Evolutionary conservation across 2,797 vertebrate species (phyloP).

Genomic region (Philypnodon macrostomus): DNA sequence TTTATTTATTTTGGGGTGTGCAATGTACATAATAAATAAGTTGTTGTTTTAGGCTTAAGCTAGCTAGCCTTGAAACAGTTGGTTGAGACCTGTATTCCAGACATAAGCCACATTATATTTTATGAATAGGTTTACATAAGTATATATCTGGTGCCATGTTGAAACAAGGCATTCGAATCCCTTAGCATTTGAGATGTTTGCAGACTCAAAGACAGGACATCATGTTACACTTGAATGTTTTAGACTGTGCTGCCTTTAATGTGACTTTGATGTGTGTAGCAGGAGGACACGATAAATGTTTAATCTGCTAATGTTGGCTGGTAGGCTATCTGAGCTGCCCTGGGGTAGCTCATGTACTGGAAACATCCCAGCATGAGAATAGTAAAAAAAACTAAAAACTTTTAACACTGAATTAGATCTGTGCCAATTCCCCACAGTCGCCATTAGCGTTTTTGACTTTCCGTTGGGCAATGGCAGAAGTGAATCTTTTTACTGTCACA

Average conservation of each 20-base stretch:
- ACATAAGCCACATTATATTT: too few species aligned
- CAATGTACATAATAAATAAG: too few species aligned
- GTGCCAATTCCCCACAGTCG: slow-evolving; percentile 26
- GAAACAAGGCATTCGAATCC: too few species aligned
- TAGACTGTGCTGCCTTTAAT: slow-evolving; percentile 17
- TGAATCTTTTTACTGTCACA: slow-evolving; percentile 27
- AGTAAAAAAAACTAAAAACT: too few species aligned
- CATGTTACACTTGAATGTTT: not conserved
- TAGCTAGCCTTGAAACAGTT: too few species aligned
- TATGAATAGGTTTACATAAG: not conserved
- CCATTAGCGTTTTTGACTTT: slow-evolving; percentile 25
- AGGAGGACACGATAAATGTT: slow-evolving; percentile 19
- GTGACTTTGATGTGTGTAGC: slow-evolving; percentile 10
- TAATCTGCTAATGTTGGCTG: slow-evolving; percentile 18
- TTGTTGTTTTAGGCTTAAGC: too few species aligned
- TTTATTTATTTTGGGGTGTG: too few species aligned
- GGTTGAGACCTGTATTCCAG: too few species aligned
- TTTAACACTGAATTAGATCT: slow-evolving; percentile 16
- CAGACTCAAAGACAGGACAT: not conserved
- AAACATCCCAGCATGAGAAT: slow-evolving; percentile 11
- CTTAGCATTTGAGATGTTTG: not conserved
- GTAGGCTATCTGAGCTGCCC: slow-evolving; percentile 14
- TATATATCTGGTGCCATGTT: not conserved
- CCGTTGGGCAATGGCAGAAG: slow-evolving; percentile 6
- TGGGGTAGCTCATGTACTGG: slow-evolving; percentile 1